Base-by-base conservation (phyloP, 2,113 vertebrate species). In the Neoarius graeffei region DNA sequence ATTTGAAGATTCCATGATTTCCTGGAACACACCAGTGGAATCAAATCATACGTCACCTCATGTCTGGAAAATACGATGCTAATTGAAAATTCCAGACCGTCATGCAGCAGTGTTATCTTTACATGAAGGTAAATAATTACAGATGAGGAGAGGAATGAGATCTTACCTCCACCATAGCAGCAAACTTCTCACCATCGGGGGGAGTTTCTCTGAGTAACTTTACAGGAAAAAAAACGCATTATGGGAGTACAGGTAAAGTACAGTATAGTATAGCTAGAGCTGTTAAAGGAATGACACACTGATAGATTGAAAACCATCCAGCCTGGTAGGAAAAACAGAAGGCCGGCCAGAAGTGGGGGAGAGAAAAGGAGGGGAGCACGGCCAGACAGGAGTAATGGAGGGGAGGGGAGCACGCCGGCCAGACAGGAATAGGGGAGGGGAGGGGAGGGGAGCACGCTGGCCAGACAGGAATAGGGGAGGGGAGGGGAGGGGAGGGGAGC, bases 181-280 rank as follows among this genome's bases (percentile, higher is more conserved):
- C 97, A 94, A 99, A 99, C 89, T 96, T 97, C 92, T 98, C 97
- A 85, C 98, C 98, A 89, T 97, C 97, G 6, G 98, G 97, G 30
- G 98, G 98, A 81, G 96, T 99, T 95, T 99, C 98, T 94, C 94
- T 96, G 87, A 99, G 96, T 88, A 99, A 96, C 98, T 99, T 87
- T 54, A 87, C 66, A 1, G 17, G 42, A 23, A 30, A 62, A 35
- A 54, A 15, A 57, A 30, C 54, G 35, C 1, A 2, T 56, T 79
- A 79, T 14, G 0, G 19, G 11, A 27, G 13, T 1, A 23, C 5
- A 48, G 23, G 30, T 42, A 3, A 42, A 42, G 42, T 42, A 42
- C 42, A 42, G 42, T 42, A 42, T 42, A 42, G 42, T 42, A 42
- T 42, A 74, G 17, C 17, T 8, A 4, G 71, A 74, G 71, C 30